A percentile compares a stretch with the other conserved stretches of the same genome.
phyloP scores from a whole-genome alignment of 2,888 invertebrate genomes.

The Tyria jacobaeae region DNA sequence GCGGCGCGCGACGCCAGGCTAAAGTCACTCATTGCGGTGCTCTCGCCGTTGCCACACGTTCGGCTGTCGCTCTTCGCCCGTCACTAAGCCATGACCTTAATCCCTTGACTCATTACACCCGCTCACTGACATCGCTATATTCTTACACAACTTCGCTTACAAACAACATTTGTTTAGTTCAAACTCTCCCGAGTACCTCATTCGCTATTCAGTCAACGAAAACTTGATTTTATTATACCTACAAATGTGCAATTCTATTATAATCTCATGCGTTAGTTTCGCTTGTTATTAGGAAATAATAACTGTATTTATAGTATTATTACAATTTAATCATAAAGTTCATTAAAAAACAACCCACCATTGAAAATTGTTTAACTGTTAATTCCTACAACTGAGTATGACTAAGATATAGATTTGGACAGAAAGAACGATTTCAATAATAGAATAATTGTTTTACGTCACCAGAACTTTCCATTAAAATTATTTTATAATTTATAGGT shows the following conservation, averaged over 20 bases:
- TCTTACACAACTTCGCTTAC: constrained; percentile 26
- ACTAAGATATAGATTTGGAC: neutral
- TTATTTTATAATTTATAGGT: neutral
- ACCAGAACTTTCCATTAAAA: neutral
- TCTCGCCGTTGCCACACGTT: constrained; percentile 58
- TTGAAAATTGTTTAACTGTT: neutral
- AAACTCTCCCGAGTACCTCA: constrained; percentile 1
- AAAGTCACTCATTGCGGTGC: constrained; percentile 75
- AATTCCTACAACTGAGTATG: neutral
- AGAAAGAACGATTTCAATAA: neutral
- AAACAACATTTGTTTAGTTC: constrained; percentile 8
- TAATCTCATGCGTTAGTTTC: constrained; percentile 11
- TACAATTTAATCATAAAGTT: constrained; percentile 8
- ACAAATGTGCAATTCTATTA: constrained; percentile 5
- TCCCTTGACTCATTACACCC: constrained; percentile 57
- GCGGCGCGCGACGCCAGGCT: constrained; percentile 84
- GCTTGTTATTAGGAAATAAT: constrained; percentile 9
- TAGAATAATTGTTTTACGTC: neutral
- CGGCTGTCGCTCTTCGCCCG: constrained; percentile 49
- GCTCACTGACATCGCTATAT: constrained; percentile 42
- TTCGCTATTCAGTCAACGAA: neutral
- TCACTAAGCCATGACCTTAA: constrained; percentile 62
- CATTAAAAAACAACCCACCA: constrained; percentile 7
- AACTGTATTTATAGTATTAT: constrained; percentile 12
- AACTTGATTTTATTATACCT: constrained; percentile 8